These are phyloP conservation scores for Leptocoma aspasia DNA, from an alignment of 2,113 vertebrate species.

Conservation along the genomic window DNA sequence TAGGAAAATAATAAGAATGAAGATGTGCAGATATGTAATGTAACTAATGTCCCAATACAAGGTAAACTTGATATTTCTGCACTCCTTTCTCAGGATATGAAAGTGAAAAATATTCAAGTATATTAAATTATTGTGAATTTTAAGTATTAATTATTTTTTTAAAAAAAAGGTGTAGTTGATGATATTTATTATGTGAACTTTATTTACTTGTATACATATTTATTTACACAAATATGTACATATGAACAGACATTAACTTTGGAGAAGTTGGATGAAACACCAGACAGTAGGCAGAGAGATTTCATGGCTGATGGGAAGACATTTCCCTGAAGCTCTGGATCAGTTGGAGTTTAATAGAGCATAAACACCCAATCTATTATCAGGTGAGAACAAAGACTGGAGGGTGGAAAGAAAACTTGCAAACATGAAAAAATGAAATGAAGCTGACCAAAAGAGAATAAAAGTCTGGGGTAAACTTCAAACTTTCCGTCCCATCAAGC, in stretches of 20 bases:
- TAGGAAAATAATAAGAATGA: background rate
- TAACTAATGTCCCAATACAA: background rate
- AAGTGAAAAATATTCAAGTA: background rate
- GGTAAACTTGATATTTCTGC: background rate
- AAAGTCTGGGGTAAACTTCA: background rate
- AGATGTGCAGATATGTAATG: background rate
- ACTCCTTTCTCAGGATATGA: background rate
- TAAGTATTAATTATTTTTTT: background rate
- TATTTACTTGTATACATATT: background rate
- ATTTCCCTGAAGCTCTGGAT: background rate
- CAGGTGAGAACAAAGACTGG: background rate
- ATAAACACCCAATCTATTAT: background rate
- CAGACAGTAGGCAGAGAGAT: background rate
- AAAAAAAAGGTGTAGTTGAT: background rate
- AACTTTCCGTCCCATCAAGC: background rate
- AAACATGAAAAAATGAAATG: background rate
- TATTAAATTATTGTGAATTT: background rate
- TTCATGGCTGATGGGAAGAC: background rate
- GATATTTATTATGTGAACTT: background rate
- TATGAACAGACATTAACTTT: background rate
- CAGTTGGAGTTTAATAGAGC: background rate
- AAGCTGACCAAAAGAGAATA: background rate
- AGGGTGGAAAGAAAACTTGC: background rate
- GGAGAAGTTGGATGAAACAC: background rate
- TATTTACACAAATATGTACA: background rate